phyloP scores from a whole-genome alignment of 2,113 vertebrate genomes.

The Pan paniscus region DNA sequence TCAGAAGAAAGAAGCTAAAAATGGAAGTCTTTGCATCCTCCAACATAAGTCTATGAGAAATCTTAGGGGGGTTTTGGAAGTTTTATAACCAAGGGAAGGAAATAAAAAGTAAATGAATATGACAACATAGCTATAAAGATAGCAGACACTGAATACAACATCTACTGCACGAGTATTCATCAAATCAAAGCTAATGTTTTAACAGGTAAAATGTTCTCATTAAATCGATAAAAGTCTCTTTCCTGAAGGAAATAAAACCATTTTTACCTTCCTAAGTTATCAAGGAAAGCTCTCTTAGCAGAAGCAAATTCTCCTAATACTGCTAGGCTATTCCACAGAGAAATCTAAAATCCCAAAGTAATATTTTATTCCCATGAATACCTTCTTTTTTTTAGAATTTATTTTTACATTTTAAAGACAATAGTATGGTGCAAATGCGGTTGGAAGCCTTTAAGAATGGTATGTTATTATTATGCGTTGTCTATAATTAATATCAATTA shows the following conservation, averaged over 20 bases:
- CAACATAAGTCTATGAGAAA: conserved; percentile 19
- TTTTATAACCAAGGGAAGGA: neutral
- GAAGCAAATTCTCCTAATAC: conserved; percentile 47
- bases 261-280: conserved; percentile 74
- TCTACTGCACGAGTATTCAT: conserved; percentile 64
- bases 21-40: neutral
- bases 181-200: conserved; percentile 72
- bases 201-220: conserved; percentile 76
- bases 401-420: conserved; percentile 59
- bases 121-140: conserved; percentile 30
- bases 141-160: conserved; percentile 52
- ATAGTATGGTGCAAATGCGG: conserved; percentile 65
- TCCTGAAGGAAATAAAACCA: conserved; percentile 19
- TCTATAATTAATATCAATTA: conserved; percentile 84
- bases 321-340: conserved; percentile 28
- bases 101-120: neutral
- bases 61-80: neutral
- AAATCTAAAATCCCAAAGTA: conserved; percentile 56
- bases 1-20: neutral
- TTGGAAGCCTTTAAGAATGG: conserved; percentile 76
- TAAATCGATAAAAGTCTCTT: conserved; percentile 76
- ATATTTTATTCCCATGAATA: neutral
- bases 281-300: conserved; percentile 60
- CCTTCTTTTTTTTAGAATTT: conserved; percentile 50
- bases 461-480: conserved; percentile 79